A percentile compares a stretch with the other conserved stretches of the same genome.
These are phyloP conservation scores for Osmoderma eremita DNA, from an alignment of 2,888 invertebrate genomes.

Conservation along the genomic window DNA sequence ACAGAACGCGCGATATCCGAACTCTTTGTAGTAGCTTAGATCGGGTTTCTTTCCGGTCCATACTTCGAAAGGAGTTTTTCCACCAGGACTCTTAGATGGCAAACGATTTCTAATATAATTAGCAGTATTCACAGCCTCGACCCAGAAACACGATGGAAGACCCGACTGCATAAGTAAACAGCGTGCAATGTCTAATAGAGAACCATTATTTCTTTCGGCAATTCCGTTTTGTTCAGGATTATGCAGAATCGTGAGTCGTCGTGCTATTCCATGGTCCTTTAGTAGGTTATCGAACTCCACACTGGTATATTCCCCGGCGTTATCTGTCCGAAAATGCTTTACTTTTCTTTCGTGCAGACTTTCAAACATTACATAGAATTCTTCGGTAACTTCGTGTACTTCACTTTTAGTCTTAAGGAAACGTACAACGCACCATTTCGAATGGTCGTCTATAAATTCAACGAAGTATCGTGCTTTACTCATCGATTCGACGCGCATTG, in stretches of 20 bases:
- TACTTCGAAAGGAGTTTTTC: conserved; percentile 18
- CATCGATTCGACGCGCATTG: conserved; percentile 40
- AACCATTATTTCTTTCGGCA: conserved; percentile 49
- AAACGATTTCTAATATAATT: conserved; percentile 55
- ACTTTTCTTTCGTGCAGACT: conserved; percentile 44
- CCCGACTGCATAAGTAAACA: conserved; percentile 50
- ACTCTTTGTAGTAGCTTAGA: no score
- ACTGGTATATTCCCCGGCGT: conserved; percentile 45
- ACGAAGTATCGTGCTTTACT: conserved; percentile 48
- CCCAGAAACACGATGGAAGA: conserved; percentile 47
- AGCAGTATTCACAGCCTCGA: conserved; percentile 55
- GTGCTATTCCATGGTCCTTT: conserved; percentile 44
- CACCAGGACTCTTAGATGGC: conserved; percentile 50
- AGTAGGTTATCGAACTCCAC: conserved; percentile 41
- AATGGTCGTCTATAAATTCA: conserved; percentile 50
- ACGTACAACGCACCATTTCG: conserved; percentile 47
- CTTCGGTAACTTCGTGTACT: conserved; percentile 43
- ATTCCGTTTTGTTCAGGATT: conserved; percentile 35
- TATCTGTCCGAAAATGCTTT: conserved; percentile 46
- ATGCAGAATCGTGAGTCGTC: conserved; percentile 44
- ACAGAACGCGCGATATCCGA: no score
- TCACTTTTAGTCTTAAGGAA: conserved; percentile 49
- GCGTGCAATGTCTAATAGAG: conserved; percentile 52
- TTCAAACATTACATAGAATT: conserved; percentile 47
- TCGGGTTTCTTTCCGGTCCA: no score